Percentiles rank a stretch among this genome's conserved stretches.
Conservation (phyloP, 2,888 invertebrate species). For the Bellardia pandia region DNA sequence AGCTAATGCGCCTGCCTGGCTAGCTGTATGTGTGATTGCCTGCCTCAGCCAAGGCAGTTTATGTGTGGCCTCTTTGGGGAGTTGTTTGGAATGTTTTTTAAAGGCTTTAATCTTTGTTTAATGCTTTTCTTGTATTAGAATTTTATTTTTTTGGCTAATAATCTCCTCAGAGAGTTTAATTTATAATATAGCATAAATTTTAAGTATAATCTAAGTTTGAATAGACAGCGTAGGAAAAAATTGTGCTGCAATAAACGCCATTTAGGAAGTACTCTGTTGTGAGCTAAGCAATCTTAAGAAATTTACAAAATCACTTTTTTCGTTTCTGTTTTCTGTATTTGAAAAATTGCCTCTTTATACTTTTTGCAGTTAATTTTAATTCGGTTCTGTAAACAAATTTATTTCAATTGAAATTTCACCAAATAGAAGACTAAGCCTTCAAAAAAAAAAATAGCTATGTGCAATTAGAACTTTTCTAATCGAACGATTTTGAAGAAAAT, state of each 20-base stretch:
- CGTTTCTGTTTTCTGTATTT: no score
- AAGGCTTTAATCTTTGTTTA: conserved; percentile 43
- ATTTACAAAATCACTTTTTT: no score
- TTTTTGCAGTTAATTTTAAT: no score
- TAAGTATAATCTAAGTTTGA: not conserved
- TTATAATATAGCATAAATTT: not conserved
- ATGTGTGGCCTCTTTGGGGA: conserved; percentile 72
- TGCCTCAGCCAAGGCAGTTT: conserved; percentile 28
- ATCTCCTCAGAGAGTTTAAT: conserved; percentile 50
- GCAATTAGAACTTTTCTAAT: not conserved
- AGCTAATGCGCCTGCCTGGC: conserved; percentile 17
- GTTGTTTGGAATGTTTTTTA: conserved; percentile 47
- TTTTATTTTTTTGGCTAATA: conserved; percentile 64
- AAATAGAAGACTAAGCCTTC: not conserved
- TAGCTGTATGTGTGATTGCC: not conserved
- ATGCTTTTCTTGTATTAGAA: conserved; percentile 33
- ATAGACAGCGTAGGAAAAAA: not conserved
- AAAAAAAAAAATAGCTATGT: no score
- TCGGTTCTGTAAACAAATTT: no score
- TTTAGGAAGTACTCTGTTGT: no score
- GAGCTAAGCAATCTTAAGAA: no score
- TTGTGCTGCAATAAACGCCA: not conserved
- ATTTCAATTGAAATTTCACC: not conserved
- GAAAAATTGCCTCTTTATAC: no score
- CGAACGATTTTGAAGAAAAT: not conserved